A percentile compares a stretch with the other conserved stretches of the same genome.
Conservation (phyloP, 1,140 invertebrate species). For the Drosophila carrolli region DNA sequence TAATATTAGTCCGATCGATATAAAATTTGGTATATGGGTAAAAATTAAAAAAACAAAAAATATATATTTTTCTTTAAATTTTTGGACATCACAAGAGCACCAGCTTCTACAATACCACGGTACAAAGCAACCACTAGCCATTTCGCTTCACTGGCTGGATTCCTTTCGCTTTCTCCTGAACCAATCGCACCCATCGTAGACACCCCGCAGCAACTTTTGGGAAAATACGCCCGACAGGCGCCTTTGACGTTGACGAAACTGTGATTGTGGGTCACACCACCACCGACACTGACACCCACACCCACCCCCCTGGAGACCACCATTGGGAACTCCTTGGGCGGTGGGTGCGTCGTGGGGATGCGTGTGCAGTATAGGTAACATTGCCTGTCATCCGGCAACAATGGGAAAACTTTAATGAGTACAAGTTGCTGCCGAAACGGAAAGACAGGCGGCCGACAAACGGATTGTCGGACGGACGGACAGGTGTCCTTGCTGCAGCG, state of each 20-base stretch:
- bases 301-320: neutral
- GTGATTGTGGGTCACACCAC: slow-evolving; percentile 49
- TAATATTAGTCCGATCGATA: neutral
- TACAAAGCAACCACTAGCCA: too few relatives aligned
- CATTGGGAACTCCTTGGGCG: slow-evolving; percentile 9
- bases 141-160: neutral
- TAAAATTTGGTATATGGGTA: neutral
- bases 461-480: slow-evolving; percentile 15
- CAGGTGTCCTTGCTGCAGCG: slow-evolving; percentile 56
- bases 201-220: neutral
- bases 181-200: slow-evolving; percentile 10
- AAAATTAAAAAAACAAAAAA: too few relatives aligned
- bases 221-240: slow-evolving; percentile 8
- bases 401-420: slow-evolving; percentile 79
- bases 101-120: neutral
- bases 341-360: slow-evolving; percentile 40
- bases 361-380: slow-evolving; percentile 43
- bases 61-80: neutral
- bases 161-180: slow-evolving; percentile 3
- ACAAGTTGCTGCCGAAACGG: slow-evolving; percentile 74
- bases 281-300: neutral
- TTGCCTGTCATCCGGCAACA: slow-evolving; percentile 70
- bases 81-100: neutral
- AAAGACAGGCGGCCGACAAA: slow-evolving; percentile 31
- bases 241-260: slow-evolving; percentile 31